phyloP scores from a whole-genome alignment of 2,888 invertebrate genomes.

The Lissocephala sabroskyi region DNA sequence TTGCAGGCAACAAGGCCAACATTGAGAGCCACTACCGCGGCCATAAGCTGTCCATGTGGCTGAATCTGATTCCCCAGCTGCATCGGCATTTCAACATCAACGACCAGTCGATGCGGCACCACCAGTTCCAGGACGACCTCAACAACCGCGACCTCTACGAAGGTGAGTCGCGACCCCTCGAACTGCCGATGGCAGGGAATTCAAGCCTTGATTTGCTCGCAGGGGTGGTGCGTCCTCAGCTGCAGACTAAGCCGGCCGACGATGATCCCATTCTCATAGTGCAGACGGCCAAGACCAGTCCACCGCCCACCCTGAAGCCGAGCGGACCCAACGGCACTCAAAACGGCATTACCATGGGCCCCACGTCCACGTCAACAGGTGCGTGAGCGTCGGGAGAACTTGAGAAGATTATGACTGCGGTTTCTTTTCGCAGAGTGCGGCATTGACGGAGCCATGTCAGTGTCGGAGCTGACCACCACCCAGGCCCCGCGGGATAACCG shows the following conservation, averaged over 20 bases:
- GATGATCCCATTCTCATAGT: slow-evolving; percentile 65
- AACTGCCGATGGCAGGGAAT: neutral
- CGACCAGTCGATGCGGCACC: slow-evolving; percentile 89
- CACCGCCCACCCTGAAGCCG: slow-evolving; percentile 67
- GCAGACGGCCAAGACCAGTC: slow-evolving; percentile 47
- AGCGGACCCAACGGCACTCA: slow-evolving; percentile 51
- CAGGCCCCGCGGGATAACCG: slow-evolving; percentile 72
- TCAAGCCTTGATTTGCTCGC: slow-evolving; percentile 8
- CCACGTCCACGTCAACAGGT: slow-evolving; percentile 71
- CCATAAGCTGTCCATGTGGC: slow-evolving; percentile 94
- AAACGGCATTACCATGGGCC: slow-evolving; percentile 26
- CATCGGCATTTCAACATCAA: slow-evolving; percentile 85
- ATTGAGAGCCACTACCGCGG: slow-evolving; percentile 94
- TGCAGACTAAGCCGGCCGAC: slow-evolving; percentile 69
- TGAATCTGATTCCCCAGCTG: slow-evolving; percentile 91
- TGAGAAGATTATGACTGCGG: neutral
- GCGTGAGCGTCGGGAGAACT: slow-evolving; percentile 2
- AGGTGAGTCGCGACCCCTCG: slow-evolving; percentile 73
- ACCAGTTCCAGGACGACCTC: slow-evolving; percentile 86
- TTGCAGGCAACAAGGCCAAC: slow-evolving; percentile 79
- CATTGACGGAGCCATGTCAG: slow-evolving; percentile 63
- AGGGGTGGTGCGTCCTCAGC: slow-evolving; percentile 85
- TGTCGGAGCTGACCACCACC: slow-evolving; percentile 59
- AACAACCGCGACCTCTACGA: slow-evolving; percentile 78
- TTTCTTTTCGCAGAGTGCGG: slow-evolving; percentile 47